Conservation (phyloP, 30 jellyfish, hydroid and myxozoan species). For the Turritopsis rubra region DNA sequence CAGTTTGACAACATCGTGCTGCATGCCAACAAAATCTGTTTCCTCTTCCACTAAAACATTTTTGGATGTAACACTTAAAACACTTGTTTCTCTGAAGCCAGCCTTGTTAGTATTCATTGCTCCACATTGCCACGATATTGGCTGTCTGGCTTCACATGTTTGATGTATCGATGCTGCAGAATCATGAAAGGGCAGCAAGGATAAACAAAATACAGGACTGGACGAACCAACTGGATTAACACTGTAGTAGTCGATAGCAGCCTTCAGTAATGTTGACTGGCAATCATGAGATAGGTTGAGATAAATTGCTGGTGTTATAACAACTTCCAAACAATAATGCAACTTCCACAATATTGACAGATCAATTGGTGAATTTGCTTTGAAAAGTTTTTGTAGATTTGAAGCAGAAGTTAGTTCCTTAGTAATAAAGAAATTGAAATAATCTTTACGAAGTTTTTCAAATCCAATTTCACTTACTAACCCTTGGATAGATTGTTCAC, state of each 20-base stretch:
- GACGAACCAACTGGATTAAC: slow-evolving; percentile 1
- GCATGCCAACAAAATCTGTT: slow-evolving; percentile 8
- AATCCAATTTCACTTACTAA: slow-evolving; percentile 24
- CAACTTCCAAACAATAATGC: slow-evolving; percentile 28
- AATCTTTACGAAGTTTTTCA: slow-evolving; percentile 33
- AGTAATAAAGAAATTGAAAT: slow-evolving; percentile 16
- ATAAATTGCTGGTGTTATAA: slow-evolving; percentile 26
- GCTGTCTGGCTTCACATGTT: slow-evolving; percentile 28
- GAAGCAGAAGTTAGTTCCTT: slow-evolving; percentile 21
- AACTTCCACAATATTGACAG: slow-evolving; percentile 25
- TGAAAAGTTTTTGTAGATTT: slow-evolving; percentile 24
- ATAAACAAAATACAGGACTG: slow-evolving; percentile 22
- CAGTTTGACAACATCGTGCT: not conserved
- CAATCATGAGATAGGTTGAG: slow-evolving; percentile 25
- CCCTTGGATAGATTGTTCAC: slow-evolving; percentile 10
- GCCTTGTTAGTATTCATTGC: slow-evolving; percentile 18
- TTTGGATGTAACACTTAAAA: not conserved
- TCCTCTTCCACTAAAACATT: slow-evolving; percentile 15
- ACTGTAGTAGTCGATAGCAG: slow-evolving; percentile 28
- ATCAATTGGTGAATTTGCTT: not conserved
- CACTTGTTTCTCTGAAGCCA: slow-evolving; percentile 14
- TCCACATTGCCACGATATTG: slow-evolving; percentile 23
- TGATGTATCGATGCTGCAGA: slow-evolving; percentile 18
- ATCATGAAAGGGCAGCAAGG: slow-evolving; percentile 30
- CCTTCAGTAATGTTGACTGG: slow-evolving; percentile 20